A percentile compares a stretch with the other conserved stretches of the same genome.
Evolutionary conservation across 2,888 invertebrate species (phyloP).

Genomic region (Poecilobothrus nobilitatus): DNA sequence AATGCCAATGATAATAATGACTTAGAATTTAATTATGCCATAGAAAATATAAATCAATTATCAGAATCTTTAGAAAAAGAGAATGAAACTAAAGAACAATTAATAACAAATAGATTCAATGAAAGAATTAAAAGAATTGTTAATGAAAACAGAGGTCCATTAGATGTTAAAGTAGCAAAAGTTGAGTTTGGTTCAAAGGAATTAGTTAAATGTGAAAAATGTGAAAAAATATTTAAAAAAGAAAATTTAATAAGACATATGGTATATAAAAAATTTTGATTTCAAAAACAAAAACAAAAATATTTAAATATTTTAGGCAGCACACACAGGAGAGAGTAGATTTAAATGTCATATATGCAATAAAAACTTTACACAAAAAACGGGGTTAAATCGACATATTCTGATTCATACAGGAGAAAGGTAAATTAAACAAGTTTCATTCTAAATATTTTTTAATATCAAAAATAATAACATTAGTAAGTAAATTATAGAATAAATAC

Average conservation of each 20-base stretch:
- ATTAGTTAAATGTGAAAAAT: neutral
- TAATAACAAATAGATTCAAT: neutral
- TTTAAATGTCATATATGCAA: conserved; percentile 19
- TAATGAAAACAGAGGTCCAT: neutral
- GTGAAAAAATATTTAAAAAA: neutral
- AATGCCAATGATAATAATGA: neutral
- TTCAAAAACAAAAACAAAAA: neutral
- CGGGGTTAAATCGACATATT: conserved; percentile 19
- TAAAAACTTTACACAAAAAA: conserved; percentile 16
- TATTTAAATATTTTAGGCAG: neutral
- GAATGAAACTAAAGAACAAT: neutral
- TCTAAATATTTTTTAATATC: neutral
- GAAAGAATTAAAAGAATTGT: neutral
- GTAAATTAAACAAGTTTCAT: neutral
- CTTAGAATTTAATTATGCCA: neutral
- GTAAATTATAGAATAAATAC: neutral
- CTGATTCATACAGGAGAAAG: conserved; percentile 19
- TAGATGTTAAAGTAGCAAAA: neutral
- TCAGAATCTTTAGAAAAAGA: neutral
- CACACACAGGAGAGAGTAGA: neutral
- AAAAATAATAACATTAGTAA: neutral
- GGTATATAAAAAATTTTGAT: neutral
- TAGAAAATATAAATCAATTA: neutral
- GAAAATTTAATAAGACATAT: neutral
- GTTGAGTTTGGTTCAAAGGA: neutral